Evolutionary conservation across 2,797 vertebrate species (phyloP).

Genomic region (Streptopelia turtur): DNA sequence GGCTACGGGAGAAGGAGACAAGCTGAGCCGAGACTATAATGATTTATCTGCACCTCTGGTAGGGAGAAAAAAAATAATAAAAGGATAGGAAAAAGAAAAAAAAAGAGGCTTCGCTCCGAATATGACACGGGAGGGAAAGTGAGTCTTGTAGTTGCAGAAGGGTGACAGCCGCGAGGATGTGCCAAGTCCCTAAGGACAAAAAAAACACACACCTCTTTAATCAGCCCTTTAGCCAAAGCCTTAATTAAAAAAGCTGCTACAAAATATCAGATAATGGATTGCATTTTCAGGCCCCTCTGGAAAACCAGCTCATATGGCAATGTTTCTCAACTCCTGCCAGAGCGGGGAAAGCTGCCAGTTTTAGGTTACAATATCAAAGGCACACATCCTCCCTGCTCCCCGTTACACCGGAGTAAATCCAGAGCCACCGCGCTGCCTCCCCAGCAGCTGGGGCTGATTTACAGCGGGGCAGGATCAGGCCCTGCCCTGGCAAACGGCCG

Average conservation of each 20-base stretch:
- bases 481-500: background rate
- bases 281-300: conserved; percentile 48
- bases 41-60: conserved; percentile 76
- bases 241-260: conserved; percentile 58
- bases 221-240: conserved; percentile 2
- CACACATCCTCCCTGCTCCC: background rate
- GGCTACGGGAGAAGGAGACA: conserved; percentile 67
- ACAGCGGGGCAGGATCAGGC: background rate
- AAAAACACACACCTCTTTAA: background rate
- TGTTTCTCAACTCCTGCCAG: background rate
- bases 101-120: background rate
- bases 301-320: conserved; percentile 25
- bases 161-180: background rate
- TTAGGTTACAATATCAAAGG: background rate
- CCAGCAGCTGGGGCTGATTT: background rate
- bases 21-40: conserved; percentile 78
- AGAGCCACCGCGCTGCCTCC: background rate
- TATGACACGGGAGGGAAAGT: background rate
- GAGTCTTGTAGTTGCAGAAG: background rate
- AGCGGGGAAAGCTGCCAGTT: conserved; percentile 13
- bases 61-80: conserved; percentile 13
- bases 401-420: background rate
- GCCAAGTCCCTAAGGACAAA: conserved; percentile 38
- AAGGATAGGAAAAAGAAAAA: background rate
- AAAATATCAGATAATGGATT: conserved; percentile 39